A percentile compares a stretch with the other conserved stretches of the same genome.
Conservation (phyloP, 2,113 vertebrate species). For the Scytalopus superciliaris region DNA sequence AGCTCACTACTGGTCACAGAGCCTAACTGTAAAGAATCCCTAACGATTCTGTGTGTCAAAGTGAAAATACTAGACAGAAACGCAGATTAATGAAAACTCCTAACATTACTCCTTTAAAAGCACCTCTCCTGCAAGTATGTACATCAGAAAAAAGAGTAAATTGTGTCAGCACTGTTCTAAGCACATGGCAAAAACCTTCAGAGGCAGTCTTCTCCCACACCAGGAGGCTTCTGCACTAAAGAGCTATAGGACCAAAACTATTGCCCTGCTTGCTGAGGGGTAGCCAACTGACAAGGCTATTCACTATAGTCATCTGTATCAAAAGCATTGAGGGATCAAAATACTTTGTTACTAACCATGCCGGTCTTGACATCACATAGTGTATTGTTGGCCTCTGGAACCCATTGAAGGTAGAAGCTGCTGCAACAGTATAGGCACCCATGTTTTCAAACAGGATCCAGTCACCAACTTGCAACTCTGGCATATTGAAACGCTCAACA, state of each 20-base stretch:
- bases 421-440: slow-evolving; percentile 96
- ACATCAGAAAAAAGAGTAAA: neutral
- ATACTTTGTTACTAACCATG: slow-evolving; percentile 82
- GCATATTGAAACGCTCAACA: slow-evolving; percentile 86
- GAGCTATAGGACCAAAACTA: neutral
- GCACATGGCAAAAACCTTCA: neutral
- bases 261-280: neutral
- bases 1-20: neutral
- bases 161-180: neutral
- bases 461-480: slow-evolving; percentile 92
- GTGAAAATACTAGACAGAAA: neutral
- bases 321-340: neutral
- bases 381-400: slow-evolving; percentile 92
- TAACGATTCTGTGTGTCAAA: neutral
- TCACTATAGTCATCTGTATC: neutral
- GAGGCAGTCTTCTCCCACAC: neutral
- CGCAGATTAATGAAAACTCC: neutral
- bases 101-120: neutral
- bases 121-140: neutral
- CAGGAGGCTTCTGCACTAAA: neutral
- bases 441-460: slow-evolving; percentile 98
- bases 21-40: neutral
- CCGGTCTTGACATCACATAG: slow-evolving; percentile 88
- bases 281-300: neutral
- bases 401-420: slow-evolving; percentile 96